These are phyloP conservation scores for Tholera decimalis DNA, from an alignment of 2,888 invertebrate species.

Conservation along the genomic window DNA sequence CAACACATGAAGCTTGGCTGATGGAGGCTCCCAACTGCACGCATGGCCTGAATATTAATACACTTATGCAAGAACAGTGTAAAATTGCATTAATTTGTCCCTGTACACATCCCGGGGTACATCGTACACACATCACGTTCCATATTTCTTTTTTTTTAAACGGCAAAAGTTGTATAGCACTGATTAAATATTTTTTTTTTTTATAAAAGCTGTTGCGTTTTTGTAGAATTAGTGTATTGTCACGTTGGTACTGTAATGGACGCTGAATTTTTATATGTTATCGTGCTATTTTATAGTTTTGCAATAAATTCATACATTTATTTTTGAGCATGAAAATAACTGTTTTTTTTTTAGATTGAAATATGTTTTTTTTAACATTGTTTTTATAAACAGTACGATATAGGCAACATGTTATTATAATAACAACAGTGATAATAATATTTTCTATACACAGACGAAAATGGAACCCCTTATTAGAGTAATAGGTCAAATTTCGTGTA, in stretches of 20 bases:
- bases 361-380: background rate
- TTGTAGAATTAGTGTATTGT: background rate
- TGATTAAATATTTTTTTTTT: slow-evolving; percentile 13
- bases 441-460: background rate
- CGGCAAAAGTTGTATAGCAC: slow-evolving; percentile 18
- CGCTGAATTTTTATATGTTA: background rate
- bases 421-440: background rate
- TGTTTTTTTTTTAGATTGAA: background rate
- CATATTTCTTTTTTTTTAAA: slow-evolving; percentile 16
- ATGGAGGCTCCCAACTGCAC: slow-evolving; percentile 50
- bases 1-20: slow-evolving; percentile 49
- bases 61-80: slow-evolving; percentile 56
- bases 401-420: no score
- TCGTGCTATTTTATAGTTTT: background rate
- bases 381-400: background rate
- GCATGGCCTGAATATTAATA: slow-evolving; percentile 64
- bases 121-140: slow-evolving; percentile 21
- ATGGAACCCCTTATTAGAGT: background rate
- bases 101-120: slow-evolving; percentile 48
- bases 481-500: slow-evolving; percentile 1
- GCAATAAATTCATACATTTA: background rate
- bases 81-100: slow-evolving; percentile 65
- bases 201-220: background rate
- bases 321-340: background rate
- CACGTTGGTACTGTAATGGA: background rate